Conservation (phyloP, 2,113 vertebrate genomes). For the Scophthalmus maximus region DNA sequence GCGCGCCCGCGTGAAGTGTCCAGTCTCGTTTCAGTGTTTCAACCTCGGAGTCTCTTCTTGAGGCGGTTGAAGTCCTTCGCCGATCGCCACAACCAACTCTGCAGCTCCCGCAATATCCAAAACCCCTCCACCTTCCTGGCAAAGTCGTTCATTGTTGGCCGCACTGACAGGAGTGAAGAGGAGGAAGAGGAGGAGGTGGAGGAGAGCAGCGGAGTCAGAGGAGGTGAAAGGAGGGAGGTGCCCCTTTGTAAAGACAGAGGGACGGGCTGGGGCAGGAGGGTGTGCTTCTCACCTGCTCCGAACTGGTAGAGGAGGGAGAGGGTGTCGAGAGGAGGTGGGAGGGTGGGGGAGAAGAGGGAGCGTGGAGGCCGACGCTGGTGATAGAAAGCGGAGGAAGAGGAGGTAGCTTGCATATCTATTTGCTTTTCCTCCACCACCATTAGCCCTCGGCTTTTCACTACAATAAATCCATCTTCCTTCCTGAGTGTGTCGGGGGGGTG, state of each 20-base stretch:
- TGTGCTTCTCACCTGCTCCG: slow-evolving; percentile 68
- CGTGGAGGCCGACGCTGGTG: slow-evolving; percentile 67
- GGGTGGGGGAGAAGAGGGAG: slow-evolving; percentile 74
- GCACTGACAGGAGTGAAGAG: slow-evolving; percentile 69
- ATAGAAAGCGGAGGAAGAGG: slow-evolving; percentile 55
- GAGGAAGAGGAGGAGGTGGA: slow-evolving; percentile 42
- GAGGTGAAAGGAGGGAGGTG: slow-evolving; percentile 64
- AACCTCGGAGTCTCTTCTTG: slow-evolving; percentile 87
- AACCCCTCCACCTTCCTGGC: slow-evolving; percentile 96
- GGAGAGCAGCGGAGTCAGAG: slow-evolving; percentile 56
- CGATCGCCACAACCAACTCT: slow-evolving; percentile 97
- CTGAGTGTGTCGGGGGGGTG: slow-evolving; percentile 40
- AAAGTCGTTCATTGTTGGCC: slow-evolving; percentile 86
- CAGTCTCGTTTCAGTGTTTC: slow-evolving; percentile 36
- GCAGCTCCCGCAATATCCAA: slow-evolving; percentile 96
- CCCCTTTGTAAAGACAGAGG: slow-evolving; percentile 71
- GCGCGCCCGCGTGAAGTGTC: too few species aligned
- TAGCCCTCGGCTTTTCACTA: slow-evolving; percentile 5
- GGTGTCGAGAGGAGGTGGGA: slow-evolving; percentile 75
- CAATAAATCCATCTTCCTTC: slow-evolving; percentile 51
- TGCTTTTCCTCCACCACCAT: slow-evolving; percentile 33
- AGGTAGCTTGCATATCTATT: slow-evolving; percentile 3
- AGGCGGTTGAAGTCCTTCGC: slow-evolving; percentile 97
- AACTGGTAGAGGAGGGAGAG: slow-evolving; percentile 82
- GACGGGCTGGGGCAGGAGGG: slow-evolving; percentile 68